Base-by-base conservation (phyloP, 2,113 vertebrate species). In the Calypte anna region DNA sequence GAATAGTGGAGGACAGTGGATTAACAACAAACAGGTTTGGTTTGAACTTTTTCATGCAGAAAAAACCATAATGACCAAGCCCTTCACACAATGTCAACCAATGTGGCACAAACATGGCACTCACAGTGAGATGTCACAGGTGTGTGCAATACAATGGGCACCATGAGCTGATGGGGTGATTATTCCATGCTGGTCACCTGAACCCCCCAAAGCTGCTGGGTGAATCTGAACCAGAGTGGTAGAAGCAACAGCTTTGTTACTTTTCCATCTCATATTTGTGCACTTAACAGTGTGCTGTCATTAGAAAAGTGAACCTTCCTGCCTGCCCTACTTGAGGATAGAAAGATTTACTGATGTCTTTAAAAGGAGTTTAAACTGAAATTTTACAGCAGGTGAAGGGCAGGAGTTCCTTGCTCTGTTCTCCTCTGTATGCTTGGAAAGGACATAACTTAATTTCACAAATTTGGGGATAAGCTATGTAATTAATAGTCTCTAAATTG, bases 251-350 rank as follows among this genome's bases (percentile, higher is more conserved):
- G 14, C 31, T 54, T 23, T 12, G 17, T 14, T 63, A 13, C 33
- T 72, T 59, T 50, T 62, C 62, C 33, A 6, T 16, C 19, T 61
- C 17, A 1, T 6, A 5, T 14, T 1, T 53, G 30, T 66, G 13
- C 1, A 0, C n/a, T 53, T 44, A 30, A 36, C 14, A 31, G 33
- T 3, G 7, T 7, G 0, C 0, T 18, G 46, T 51, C 43, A 31
- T 5, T 33, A 70, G 46, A 19, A 46, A 20, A 0, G 3, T 30
- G 7, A 33, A 31, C n/a, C 57, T 67, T 57, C 36, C 5, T 9
- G 27, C 14, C 57, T 40, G 14, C 4, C 7, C 2, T 12, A 38
- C 0, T 0, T 5, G 14, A 76, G 22, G 38, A 16, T 2, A 31
- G n/a, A 62, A 44, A 74, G 25, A n/a, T 54, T 62, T 58, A 38